Evolutionary conservation across 2,888 invertebrate genomes (phyloP).

Genomic region (Diloba caeruleocephala): DNA sequence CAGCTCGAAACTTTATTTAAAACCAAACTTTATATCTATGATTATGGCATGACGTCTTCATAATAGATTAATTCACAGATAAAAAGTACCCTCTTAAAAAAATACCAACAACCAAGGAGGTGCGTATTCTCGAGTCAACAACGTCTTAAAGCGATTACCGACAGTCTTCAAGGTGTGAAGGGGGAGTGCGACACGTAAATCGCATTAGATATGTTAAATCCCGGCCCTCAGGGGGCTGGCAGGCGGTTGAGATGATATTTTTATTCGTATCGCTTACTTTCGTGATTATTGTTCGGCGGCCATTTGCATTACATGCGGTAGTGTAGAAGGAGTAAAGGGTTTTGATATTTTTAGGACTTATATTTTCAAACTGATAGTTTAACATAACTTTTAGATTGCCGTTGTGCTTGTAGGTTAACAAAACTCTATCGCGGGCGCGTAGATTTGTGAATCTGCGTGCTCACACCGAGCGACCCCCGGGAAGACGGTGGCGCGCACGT

Average conservation of each 20-base stretch:
- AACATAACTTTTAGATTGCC: too few species aligned
- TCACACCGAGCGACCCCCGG: too few species aligned
- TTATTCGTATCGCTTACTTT: slow-evolving; percentile 88
- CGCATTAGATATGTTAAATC: slow-evolving; percentile 89
- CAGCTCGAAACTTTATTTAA: too few species aligned
- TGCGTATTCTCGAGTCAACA: slow-evolving; percentile 71
- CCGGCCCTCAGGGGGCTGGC: slow-evolving; percentile 70
- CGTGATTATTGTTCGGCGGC: slow-evolving; percentile 84
- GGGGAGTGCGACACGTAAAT: slow-evolving; percentile 84
- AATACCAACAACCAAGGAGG: slow-evolving; percentile 61
- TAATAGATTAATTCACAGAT: slow-evolving; percentile 51
- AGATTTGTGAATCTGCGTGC: too few species aligned
- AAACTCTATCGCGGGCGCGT: too few species aligned
- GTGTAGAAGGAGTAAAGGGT: slow-evolving; percentile 24
- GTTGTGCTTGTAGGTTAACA: too few species aligned
- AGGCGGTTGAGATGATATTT: slow-evolving; percentile 79
- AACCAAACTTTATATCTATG: too few species aligned
- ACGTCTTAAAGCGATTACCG: slow-evolving; percentile 87
- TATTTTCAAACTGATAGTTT: too few species aligned
- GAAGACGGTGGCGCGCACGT: too few species aligned
- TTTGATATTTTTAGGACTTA: slow-evolving; percentile 59
- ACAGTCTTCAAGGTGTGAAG: slow-evolving; percentile 73
- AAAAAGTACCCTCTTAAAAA: slow-evolving; percentile 56
- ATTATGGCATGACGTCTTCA: slow-evolving; percentile 10
- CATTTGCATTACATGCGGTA: slow-evolving; percentile 80